Base-by-base conservation (phyloP, 1,140 invertebrate genomes). In the Cydia amplana region DNA sequence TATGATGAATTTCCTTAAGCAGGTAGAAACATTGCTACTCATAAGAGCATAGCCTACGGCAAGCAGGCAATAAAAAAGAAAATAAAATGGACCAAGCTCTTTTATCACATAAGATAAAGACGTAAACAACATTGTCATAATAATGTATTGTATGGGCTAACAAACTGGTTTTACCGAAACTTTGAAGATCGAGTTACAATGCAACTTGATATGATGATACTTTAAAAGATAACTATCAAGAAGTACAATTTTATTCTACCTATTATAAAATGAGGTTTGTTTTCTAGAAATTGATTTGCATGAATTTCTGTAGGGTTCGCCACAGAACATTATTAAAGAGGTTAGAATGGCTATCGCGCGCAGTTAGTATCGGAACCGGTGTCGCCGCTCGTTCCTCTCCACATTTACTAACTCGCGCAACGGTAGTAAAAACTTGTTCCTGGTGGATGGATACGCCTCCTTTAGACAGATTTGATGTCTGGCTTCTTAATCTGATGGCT, bases 101-200 rank as follows among this genome's bases (percentile, higher is more conserved):
- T 70, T 70, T 70, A 70, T 70, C 65, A 40, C n/a, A 12, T 70
- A 32, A 70, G 28, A 70, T 70, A 70, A 70, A 70, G 65, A 70
- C 32, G 25, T 36, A 60, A 18, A 36, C 64, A 25, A 32, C 65
- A 36, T 16, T 32, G 65, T 70, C 28, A 36, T 70, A 70, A 70
- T 70, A 70, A 70, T 40, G 65, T 40, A 70, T 70, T 70, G 65
- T 70, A 67, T 67, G 64, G 28, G 20, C 63, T 4, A 67, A 20
- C 6, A 70, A 70, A 18, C 65, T 28, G 12, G 65, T 70, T 70
- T 70, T 36, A 7, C 32, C 65, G 23, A 70, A 70, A 70, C n/a
- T 67, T 14, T 70, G 32, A 70, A 28, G n/a, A n/a, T 36, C 65
- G 7, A 70, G 65, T 70, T 70, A 70, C 65, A 36, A 36, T 36